phyloP scores from a whole-genome alignment of 2,113 vertebrate genomes.

The Hemichromis elongatus region DNA sequence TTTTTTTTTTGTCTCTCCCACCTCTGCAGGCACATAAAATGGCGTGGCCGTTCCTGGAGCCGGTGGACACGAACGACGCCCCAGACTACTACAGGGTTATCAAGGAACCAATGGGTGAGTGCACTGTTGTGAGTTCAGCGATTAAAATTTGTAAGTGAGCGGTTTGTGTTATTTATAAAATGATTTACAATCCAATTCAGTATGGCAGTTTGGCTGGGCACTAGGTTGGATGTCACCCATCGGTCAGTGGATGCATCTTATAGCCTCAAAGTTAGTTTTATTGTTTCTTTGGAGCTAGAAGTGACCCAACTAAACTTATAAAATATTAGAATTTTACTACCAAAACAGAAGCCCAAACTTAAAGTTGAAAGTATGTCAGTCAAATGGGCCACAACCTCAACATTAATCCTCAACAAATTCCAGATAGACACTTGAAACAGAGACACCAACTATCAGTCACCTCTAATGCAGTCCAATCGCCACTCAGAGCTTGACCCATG shows the following conservation, averaged over 20 bases:
- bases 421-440: neutral
- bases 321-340: neutral
- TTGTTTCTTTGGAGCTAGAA: neutral
- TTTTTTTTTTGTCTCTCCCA: neutral
- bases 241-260: neutral
- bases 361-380: neutral
- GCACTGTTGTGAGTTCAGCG: neutral
- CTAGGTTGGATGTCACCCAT: neutral
- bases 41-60: slow-evolving; percentile 91
- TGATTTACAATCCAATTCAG: neutral
- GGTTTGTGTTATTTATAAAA: neutral
- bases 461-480: neutral
- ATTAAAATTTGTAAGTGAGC: neutral
- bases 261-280: neutral
- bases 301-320: neutral
- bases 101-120: slow-evolving; percentile 98
- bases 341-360: neutral
- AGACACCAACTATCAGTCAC: neutral
- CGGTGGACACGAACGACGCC: slow-evolving; percentile 93
- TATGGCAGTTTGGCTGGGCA: neutral
- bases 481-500: neutral
- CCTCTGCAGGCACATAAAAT: slow-evolving; percentile 89
- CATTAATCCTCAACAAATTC: neutral
- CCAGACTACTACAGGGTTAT: slow-evolving; percentile 98
- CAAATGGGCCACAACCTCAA: neutral